Percentiles rank a stretch among this genome's conserved stretches.
phyloP scores from a whole-genome alignment of 2,888 invertebrate genomes.

The Syritta pipiens region DNA sequence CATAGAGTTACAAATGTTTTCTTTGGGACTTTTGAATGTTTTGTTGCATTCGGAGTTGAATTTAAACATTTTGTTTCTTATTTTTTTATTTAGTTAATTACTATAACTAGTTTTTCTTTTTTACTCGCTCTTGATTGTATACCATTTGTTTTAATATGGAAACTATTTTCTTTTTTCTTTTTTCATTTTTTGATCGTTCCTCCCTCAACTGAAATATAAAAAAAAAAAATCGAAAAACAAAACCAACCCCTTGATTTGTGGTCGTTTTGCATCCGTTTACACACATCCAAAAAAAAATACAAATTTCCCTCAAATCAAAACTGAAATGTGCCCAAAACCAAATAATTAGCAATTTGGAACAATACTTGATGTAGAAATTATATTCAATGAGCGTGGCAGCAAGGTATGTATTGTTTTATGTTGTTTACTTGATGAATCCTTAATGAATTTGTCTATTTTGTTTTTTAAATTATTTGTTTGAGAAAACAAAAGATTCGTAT shows the following conservation, averaged over 20 bases:
- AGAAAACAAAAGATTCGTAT: neutral
- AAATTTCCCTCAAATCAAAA: slow-evolving; percentile 51
- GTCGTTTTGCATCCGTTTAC: slow-evolving; percentile 69
- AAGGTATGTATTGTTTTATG: slow-evolving; percentile 89
- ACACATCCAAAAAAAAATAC: slow-evolving; percentile 53
- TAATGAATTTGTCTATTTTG: slow-evolving; percentile 29
- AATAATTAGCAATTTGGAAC: slow-evolving; percentile 94
- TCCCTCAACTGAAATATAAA: slow-evolving; percentile 62
- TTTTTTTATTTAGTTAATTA: slow-evolving; percentile 35
- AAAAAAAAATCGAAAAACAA: slow-evolving; percentile 43
- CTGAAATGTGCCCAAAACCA: slow-evolving; percentile 60
- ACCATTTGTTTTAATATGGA: slow-evolving; percentile 65
- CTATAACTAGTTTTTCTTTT: slow-evolving; percentile 34
- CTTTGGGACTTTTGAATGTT: slow-evolving; percentile 68
- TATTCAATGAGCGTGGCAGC: slow-evolving; percentile 99
- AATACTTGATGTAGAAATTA: slow-evolving; percentile 99
- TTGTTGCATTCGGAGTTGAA: slow-evolving; percentile 68
- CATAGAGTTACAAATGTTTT: slow-evolving; percentile 65
- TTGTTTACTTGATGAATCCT: slow-evolving; percentile 47
- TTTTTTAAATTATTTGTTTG: slow-evolving; percentile 6
- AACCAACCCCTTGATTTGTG: slow-evolving; percentile 69
- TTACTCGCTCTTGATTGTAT: slow-evolving; percentile 64
- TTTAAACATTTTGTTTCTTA: slow-evolving; percentile 49
- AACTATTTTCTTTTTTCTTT: slow-evolving; percentile 67
- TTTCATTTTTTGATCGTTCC: slow-evolving; percentile 70